Conservation (phyloP, 2,113 vertebrate species). For the Triplophysa siluroides region DNA sequence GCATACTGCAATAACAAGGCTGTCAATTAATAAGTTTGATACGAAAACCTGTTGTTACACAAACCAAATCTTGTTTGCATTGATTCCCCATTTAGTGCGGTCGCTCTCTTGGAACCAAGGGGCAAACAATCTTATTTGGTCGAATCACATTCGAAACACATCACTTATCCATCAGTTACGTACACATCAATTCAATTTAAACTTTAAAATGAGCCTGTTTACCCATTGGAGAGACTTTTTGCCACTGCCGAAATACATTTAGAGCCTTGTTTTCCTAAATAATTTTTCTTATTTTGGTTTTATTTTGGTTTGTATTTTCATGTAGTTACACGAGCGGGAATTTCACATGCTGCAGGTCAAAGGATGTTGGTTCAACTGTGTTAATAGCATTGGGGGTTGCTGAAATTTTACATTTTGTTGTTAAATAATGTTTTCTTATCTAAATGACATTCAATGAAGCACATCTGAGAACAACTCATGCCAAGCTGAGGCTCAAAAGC, state of each 20-base stretch:
- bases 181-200: background rate
- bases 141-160: conserved; percentile 9
- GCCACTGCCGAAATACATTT: background rate
- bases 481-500: too few species aligned
- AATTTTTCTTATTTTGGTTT: conserved; percentile 10
- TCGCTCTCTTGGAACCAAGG: conserved; percentile 1
- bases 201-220: conserved; percentile 9
- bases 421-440: background rate
- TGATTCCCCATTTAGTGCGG: conserved; percentile 20
- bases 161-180: background rate
- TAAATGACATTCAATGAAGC: background rate
- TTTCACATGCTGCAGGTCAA: background rate
- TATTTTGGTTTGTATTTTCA: background rate
- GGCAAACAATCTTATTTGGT: conserved; percentile 26
- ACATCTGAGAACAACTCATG: too few species aligned
- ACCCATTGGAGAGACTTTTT: background rate
- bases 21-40: conserved; percentile 3
- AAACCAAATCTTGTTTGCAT: conserved; percentile 17
- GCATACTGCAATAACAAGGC: conserved; percentile 31
- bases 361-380: background rate
- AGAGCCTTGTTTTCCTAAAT: background rate
- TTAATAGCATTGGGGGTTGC: background rate
- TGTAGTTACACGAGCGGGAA: background rate
- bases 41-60: conserved; percentile 20
- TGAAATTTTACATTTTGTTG: background rate